These are phyloP conservation scores for Andricus quercusramuli DNA, from an alignment of 2,888 invertebrate genomes.

Conservation along the genomic window DNA sequence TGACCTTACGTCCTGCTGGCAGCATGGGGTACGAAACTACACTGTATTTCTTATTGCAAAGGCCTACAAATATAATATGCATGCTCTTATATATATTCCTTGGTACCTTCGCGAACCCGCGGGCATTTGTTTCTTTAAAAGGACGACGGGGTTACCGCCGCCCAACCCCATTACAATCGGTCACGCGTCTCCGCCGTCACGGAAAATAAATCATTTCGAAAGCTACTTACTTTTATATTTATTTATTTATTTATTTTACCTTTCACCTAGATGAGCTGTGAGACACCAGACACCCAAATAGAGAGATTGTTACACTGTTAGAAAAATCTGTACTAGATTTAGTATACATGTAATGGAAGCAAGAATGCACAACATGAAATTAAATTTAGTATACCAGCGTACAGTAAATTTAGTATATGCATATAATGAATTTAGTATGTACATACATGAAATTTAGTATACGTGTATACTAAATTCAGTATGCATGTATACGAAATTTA, in stretches of 20 bases:
- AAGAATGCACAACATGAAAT: no score
- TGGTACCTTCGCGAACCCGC: constrained; percentile 51
- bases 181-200: constrained; percentile 61
- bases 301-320: constrained; percentile 27
- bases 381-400: no score
- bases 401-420: no score
- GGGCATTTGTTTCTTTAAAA: constrained; percentile 66
- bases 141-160: constrained; percentile 66
- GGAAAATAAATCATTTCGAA: not conserved
- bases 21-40: constrained; percentile 22
- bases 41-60: constrained; percentile 23
- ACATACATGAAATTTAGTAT: no score
- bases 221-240: constrained; percentile 15
- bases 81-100: constrained; percentile 47
- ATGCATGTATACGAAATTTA: no score
- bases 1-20: constrained; percentile 45
- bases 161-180: constrained; percentile 70
- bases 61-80: constrained; percentile 4
- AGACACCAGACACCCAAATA: not conserved
- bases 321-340: no score
- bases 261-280: not conserved
- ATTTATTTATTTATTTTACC: not conserved
- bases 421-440: no score
- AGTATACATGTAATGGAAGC: no score
- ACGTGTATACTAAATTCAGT: no score